phyloP scores from a whole-genome alignment of 1,140 invertebrate genomes.

The Plectrocnemia conspersa region DNA sequence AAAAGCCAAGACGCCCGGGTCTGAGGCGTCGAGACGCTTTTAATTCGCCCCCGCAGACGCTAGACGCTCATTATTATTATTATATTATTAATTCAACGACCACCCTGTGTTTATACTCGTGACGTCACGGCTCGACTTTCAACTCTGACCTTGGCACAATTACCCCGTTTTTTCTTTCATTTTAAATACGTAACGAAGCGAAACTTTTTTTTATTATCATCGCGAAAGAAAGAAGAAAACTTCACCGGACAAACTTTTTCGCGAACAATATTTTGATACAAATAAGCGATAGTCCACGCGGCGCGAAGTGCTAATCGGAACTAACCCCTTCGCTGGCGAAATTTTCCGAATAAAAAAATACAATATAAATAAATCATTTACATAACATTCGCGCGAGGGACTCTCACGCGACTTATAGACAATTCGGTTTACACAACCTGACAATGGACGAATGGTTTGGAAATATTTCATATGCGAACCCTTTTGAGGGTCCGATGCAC shows the following conservation, averaged over 20 bases:
- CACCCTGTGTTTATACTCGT: constrained; percentile 19
- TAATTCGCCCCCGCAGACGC: constrained; percentile 18
- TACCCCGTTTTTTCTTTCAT: constrained; percentile 14
- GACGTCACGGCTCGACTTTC: constrained; percentile 13
- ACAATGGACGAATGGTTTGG: constrained; percentile 17
- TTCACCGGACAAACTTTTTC: constrained; percentile 8
- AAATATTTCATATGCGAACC: constrained; percentile 10
- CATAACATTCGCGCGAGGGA: constrained; percentile 25
- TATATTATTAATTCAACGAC: constrained; percentile 20
- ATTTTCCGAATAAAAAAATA: constrained; percentile 9
- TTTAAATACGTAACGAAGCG: constrained; percentile 14
- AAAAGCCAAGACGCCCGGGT: background rate
- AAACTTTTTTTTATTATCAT: too few species aligned
- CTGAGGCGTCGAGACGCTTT: constrained; percentile 18
- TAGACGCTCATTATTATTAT: constrained; percentile 25
- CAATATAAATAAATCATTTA: constrained; percentile 30
- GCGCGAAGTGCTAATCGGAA: constrained; percentile 8
- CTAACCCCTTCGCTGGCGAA: constrained; percentile 21
- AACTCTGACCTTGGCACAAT: constrained; percentile 27
- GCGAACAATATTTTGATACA: background rate
- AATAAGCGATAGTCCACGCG: background rate
- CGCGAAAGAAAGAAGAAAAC: too few species aligned
- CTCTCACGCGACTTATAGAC: constrained; percentile 28
- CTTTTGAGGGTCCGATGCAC: background rate
- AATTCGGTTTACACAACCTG: constrained; percentile 29